Evolutionary conservation across 2,797 vertebrate species (phyloP), one percentile per base, ranked within the genome.

Genomic region (Myiothlypis chrysogaster): DNA sequence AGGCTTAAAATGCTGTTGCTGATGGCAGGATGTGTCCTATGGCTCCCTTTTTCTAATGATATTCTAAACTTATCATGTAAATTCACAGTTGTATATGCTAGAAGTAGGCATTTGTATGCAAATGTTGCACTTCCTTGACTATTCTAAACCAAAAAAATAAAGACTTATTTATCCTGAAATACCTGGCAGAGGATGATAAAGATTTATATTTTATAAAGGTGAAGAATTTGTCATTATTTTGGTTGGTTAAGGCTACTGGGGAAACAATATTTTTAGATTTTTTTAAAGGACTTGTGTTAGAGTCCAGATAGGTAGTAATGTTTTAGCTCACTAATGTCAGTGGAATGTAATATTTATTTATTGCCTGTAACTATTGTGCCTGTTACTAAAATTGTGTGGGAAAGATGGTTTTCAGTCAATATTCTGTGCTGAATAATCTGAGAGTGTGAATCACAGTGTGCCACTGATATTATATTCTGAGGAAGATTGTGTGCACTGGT

Each of bases 81-180:
- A 79, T 84, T 77, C 55, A 17, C 77, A 70, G 17, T 41, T 87
- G 73, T 75, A 68, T 75, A n/a, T 78, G 25, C 47, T 83, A 10
- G 68, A 87, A 91, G 53, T 50, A 81, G 53, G 14, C 18, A 88
- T 90, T 94, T 91, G 11, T 89, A 94, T 94, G 79, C 53, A 89
- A 78, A 81, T 37, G 34, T 32, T 70, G 10, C 21, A 28, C 9
- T 57, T 41, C 34, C 35, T 81, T 86, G 43, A 63, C 46, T 83
- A 86, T 81, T 71, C 68, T 64, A 27, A 50, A 57, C n/a, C 13
- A 27, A 82, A 92, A 77, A 92, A 71, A 71, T 56, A 64, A 77
- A 37, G 30, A 20, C 24, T 47, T 68, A 32, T 77, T 91, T 91
- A 57, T 78, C 47, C 34, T 87, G 46, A 83, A 92, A 83, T 83